Evolutionary conservation across 1,140 invertebrate genomes (phyloP), one percentile per base, ranked within the genome.

Genomic region (Melitaea cinxia): DNA sequence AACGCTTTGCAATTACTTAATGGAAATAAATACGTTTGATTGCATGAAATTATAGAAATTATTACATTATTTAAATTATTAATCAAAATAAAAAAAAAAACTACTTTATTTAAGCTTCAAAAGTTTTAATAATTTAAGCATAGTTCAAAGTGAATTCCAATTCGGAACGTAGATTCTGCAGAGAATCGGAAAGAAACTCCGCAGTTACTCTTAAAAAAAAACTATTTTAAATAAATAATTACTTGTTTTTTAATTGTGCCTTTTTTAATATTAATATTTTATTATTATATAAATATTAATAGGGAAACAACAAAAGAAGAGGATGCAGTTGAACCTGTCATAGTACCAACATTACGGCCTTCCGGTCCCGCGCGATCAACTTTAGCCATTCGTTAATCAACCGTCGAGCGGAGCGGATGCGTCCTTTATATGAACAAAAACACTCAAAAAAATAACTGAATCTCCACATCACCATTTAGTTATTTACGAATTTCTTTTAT

Each of bases 311-410:
- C 77, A 21, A 80, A 77, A 59, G 81, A 80, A 63, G 82, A 83
- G 59, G 80, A 83, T 53, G 37, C 66, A 17, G 82, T 82, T 10
- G 84, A 88, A 52, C 78, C 84, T 5, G 77, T 73, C 24, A 88
- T 86, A 42, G 83, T 86, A 14, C 85, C 83, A 1, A 85, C 74
- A 19, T 57, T 86, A 39, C 76, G 85, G 14, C 85, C 83, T 0
- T 56, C 80, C 0, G 78, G 78, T 4, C 88, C 85, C 0, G 35
- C 80, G 7, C 74, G 88, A 17, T 42, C 84, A 4, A 35, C 78
- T 0, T 66, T 88, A 24, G 78, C 77, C 64, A 85, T 78, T 47
- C 85, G 75, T 19, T 88, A 71, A 85, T 12, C 17, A 45, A 24
- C 37, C 53, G n/a, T 6, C 19, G 12, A 56, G 10, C 9, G 2